These are phyloP conservation scores for Apoda limacodes DNA, from an alignment of 2,888 invertebrate species.

Conservation along the genomic window DNA sequence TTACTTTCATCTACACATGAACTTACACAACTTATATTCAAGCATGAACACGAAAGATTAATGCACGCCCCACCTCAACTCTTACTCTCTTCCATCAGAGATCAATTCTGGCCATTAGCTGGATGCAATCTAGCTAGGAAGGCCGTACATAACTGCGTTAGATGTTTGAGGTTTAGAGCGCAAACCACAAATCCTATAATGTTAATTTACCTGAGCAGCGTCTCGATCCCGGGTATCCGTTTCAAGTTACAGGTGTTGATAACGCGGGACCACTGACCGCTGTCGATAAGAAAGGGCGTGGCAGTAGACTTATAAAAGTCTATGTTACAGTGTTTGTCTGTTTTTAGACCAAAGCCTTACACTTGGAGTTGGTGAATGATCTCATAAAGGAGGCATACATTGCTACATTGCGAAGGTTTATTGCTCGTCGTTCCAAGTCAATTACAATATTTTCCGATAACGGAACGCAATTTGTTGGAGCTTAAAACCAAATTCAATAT, in stretches of 20 bases:
- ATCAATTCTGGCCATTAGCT: too few species aligned
- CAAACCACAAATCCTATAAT: slow-evolving; percentile 13
- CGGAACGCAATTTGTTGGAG: too few species aligned
- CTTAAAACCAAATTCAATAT: too few species aligned
- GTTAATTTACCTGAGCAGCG: slow-evolving; percentile 3
- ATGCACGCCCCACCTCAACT: too few species aligned
- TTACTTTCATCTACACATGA: too few species aligned
- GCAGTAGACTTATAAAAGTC: slow-evolving; percentile 1
- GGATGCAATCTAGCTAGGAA: slow-evolving; percentile 12
- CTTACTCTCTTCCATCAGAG: too few species aligned
- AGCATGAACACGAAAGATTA: too few species aligned
- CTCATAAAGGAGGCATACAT: not conserved
- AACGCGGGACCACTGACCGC: too few species aligned
- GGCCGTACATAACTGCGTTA: slow-evolving; percentile 10
- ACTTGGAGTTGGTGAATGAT: slow-evolving; percentile 6
- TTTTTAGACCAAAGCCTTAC: slow-evolving; percentile 1
- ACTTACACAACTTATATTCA: too few species aligned
- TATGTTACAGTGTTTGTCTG: slow-evolving; percentile 3
- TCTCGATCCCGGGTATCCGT: too few species aligned
- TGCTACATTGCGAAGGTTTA: slow-evolving; percentile 6
- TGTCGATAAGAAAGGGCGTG: not conserved
- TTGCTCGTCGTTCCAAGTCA: slow-evolving; percentile 8
- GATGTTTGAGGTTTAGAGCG: slow-evolving; percentile 9
- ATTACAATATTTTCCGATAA: slow-evolving; percentile 8
- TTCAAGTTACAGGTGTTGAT: too few species aligned